These are phyloP conservation scores for Acanthosepion esculentum DNA, from an alignment of 2,888 invertebrate species.

Conservation along the genomic window DNA sequence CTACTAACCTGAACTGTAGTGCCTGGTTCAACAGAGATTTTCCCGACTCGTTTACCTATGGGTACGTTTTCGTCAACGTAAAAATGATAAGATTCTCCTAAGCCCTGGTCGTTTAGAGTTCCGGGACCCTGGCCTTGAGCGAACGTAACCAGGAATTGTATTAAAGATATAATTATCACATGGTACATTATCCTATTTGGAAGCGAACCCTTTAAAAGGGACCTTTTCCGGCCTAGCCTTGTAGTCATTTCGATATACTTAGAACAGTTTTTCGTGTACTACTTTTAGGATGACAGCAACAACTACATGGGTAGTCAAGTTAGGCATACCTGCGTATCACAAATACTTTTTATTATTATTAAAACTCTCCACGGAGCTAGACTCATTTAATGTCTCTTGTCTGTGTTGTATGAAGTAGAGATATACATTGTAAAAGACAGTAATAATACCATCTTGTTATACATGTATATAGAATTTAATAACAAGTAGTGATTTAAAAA, in stretches of 20 bases:
- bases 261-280: not conserved
- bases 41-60: constrained; percentile 87
- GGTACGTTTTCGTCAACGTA: constrained; percentile 90
- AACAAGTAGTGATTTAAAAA: not conserved
- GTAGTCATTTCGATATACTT: not conserved
- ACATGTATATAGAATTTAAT: not conserved
- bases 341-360: not conserved
- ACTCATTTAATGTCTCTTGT: not conserved
- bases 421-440: not conserved
- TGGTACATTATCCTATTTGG: constrained; percentile 54
- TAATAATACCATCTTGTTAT: not conserved
- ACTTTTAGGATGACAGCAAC: not conserved
- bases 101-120: constrained; percentile 48
- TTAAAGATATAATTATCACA: constrained; percentile 56
- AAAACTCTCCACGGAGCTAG: not conserved
- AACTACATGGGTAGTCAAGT: not conserved
- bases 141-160: constrained; percentile 65
- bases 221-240: not conserved
- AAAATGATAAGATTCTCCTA: constrained; percentile 75
- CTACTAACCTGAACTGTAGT: constrained; percentile 96
- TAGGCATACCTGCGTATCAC: not conserved
- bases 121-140: constrained; percentile 70
- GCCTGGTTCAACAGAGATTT: constrained; percentile 88
- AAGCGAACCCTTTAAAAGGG: too few species aligned
- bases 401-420: not conserved